Conservation (phyloP, 2,888 invertebrate genomes). For the Peribatodes rhomboidaria region DNA sequence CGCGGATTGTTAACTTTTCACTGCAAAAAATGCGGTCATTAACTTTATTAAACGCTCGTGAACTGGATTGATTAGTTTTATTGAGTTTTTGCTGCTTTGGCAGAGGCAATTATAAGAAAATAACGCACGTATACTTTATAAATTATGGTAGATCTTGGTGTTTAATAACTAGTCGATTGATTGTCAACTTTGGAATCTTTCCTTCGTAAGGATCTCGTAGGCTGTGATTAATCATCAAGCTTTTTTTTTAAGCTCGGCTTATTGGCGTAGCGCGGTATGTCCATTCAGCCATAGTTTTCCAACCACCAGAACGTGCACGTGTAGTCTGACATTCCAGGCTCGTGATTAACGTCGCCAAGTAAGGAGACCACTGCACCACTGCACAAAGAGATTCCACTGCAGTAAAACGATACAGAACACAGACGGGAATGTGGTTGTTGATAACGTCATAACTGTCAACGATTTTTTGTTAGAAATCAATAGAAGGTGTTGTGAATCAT, state of each 20-base stretch:
- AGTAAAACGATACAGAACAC: conserved; percentile 51
- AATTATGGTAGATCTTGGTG: too few relatives aligned
- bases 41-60: conserved; percentile 19
- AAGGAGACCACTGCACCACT: conserved; percentile 52
- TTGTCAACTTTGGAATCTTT: too few relatives aligned
- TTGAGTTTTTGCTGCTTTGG: not conserved
- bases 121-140: too few relatives aligned
- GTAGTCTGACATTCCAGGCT: conserved; percentile 61
- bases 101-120: not conserved
- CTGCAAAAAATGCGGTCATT: conserved; percentile 27
- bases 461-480: not conserved
- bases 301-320: conserved; percentile 49
- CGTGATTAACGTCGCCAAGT: conserved; percentile 64
- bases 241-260: conserved; percentile 6
- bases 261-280: conserved; percentile 9
- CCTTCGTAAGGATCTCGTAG: too few relatives aligned
- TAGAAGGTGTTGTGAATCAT: not conserved
- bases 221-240: too few relatives aligned
- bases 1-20: conserved; percentile 6
- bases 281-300: conserved; percentile 38
- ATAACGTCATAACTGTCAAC: conserved; percentile 35
- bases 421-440: conserved; percentile 45
- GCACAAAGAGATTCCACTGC: conserved; percentile 65
- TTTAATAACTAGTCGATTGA: too few relatives aligned
- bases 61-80: conserved; percentile 21